Conservation (phyloP, 2,113 vertebrate genomes). For the Chlorodrepanis virens region DNA sequence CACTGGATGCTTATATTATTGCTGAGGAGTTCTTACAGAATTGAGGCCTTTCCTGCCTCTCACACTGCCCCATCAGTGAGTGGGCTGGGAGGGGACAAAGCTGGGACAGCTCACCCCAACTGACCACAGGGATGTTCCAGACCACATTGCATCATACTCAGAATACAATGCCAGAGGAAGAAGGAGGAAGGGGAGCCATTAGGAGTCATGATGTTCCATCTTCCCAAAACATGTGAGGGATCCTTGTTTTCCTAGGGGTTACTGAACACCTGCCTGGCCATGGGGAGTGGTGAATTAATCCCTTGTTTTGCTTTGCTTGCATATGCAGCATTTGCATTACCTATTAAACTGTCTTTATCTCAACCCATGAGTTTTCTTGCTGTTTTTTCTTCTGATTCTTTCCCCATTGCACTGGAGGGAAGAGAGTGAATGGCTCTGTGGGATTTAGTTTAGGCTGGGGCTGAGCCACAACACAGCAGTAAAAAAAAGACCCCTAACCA, state of each 20-base stretch:
- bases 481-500: not conserved
- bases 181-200: not conserved
- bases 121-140: not conserved
- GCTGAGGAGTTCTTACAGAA: not conserved
- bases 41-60: not conserved
- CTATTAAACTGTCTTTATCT: not conserved
- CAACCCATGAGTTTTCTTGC: not conserved
- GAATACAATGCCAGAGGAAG: not conserved
- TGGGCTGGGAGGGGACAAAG: not conserved
- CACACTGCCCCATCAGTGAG: not conserved
- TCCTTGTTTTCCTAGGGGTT: not conserved
- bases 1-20: not conserved
- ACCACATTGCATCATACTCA: not conserved
- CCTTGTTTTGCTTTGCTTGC: not conserved
- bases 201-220: not conserved
- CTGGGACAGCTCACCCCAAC: not conserved
- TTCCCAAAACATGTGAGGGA: not conserved
- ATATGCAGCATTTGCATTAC: not conserved
- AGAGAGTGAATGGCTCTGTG: not conserved
- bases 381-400: not conserved
- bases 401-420: not conserved
- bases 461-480: not conserved
- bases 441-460: not conserved
- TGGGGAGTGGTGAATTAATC: not conserved
- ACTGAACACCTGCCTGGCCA: not conserved